Evolutionary conservation across 2,797 vertebrate genomes (phyloP).

Genomic region (Cynodonichthys magdalenae): DNA sequence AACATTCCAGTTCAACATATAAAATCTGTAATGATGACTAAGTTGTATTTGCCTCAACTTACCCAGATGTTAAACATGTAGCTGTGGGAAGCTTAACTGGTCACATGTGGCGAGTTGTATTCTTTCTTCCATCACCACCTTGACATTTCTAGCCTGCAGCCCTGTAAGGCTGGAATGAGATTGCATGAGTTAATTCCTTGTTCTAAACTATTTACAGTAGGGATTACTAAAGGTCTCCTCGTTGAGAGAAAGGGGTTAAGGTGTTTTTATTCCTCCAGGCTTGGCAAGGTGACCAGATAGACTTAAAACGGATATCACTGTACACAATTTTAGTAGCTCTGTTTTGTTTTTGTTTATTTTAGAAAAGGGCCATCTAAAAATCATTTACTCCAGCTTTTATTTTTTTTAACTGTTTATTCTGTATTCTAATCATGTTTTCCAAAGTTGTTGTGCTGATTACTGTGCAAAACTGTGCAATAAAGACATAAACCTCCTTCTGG

Average conservation of each 20-base stretch:
- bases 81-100: conserved; percentile 2
- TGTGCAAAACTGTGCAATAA: conserved; percentile 78
- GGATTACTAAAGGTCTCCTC: conserved; percentile 71
- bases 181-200: conserved; percentile 79
- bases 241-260: conserved; percentile 55
- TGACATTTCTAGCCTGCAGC: conserved; percentile 59
- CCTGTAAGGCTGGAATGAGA: conserved; percentile 73
- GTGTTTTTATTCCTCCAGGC: conserved; percentile 58
- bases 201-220: conserved; percentile 79
- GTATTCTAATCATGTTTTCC: conserved; percentile 33
- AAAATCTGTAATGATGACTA: conserved; percentile 9
- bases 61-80: conserved; percentile 17
- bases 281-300: conserved; percentile 47
- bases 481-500: conserved; percentile 30
- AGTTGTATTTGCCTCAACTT: conserved; percentile 15
- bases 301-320: conserved; percentile 34
- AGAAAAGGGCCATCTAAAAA: background rate
- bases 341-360: conserved; percentile 10
- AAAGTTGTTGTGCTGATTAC: conserved; percentile 52
- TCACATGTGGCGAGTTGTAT: conserved; percentile 20
- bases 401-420: conserved; percentile 3
- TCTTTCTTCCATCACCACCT: conserved; percentile 37
- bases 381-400: background rate
- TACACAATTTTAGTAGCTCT: conserved; percentile 4
- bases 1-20: conserved; percentile 3